Base-by-base conservation (phyloP, 2,797 vertebrate genomes). In the Phataginus tricuspis region DNA sequence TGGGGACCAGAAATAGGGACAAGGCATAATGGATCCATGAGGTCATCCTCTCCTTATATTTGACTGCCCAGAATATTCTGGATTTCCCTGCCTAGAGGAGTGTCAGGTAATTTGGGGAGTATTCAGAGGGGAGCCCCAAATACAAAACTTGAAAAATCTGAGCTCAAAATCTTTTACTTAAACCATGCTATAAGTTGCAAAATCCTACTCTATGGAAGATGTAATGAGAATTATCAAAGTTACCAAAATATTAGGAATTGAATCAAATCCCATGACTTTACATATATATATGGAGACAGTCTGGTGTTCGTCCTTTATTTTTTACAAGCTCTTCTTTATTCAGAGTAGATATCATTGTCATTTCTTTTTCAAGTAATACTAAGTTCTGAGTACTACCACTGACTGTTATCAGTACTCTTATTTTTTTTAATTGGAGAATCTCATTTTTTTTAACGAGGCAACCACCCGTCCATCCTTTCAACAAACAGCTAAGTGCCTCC, bases 1-100 rank as follows among this genome's bases (percentile, higher is more conserved):
- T 61, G 49, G 84, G 93, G 15, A 34, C 93, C 89, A 85, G 93
- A 97, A 96, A 96, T 94, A 96, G 93, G 71, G 68, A 77, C 39
- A 12, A 64, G 75, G 29, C 66, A 55, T 95, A 78, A 59, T 59
- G 2, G 57, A 18, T 31, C 34, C 23, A 4, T 94, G 95, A 97
- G 77, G 34, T 95, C 84, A 96, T 71, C 45, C 31, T 82, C 85
- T 91, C 0, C 9, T 59, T 82, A 63, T 75, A 29, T 49, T 85
- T 78, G 86, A 16, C 95, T 94, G 53, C 19, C 27, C 37, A 21
- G 84, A 79, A 45, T 53, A 37, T 39, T 7, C 27, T 94, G 61
- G 82, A 15, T 23, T 64, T 16, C 55, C 29, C 8, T 2, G 49
- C 42, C 31, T 34, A 42, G 27, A 15, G n/a, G 39, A 68, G 18